Percentiles rank a stretch among this genome's conserved stretches.
phyloP scores from a whole-genome alignment of 2,113 vertebrate species.

The Thryonomys swinderianus region DNA sequence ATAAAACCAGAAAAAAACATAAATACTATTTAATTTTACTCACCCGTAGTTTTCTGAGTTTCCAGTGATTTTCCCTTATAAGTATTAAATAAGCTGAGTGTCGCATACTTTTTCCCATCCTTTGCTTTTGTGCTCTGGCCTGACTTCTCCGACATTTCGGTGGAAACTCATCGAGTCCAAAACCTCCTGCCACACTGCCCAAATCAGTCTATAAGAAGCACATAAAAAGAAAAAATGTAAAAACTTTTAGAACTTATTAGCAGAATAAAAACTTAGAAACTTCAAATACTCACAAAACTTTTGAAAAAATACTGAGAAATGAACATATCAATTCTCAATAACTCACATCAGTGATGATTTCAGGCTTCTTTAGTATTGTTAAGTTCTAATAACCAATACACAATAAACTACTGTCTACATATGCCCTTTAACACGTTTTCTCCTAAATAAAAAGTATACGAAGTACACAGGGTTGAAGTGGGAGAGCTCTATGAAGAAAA shows the following conservation, averaged over 20 bases:
- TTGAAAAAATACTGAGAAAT: not conserved
- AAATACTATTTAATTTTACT: slow-evolving; percentile 71
- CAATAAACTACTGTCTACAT: not conserved
- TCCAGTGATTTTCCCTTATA: slow-evolving; percentile 99
- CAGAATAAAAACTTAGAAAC: slow-evolving; percentile 10
- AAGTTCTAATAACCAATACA: slow-evolving; percentile 18
- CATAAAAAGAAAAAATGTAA: slow-evolving; percentile 18
- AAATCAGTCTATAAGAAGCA: slow-evolving; percentile 89
- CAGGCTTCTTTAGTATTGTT: not conserved
- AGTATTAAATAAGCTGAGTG: slow-evolving; percentile 99
- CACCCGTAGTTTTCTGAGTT: slow-evolving; percentile 99
- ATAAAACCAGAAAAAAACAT: not conserved
- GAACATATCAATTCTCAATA: slow-evolving; percentile 6
- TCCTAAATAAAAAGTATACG: not conserved
- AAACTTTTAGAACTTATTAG: slow-evolving; percentile 42
- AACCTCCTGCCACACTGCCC: slow-evolving; percentile 91
- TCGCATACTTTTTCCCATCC: slow-evolving; percentile 99
- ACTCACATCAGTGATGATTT: slow-evolving; percentile 5
- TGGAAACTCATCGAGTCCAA: slow-evolving; percentile 99
- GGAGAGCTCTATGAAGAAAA: not conserved
- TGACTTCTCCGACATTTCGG: slow-evolving; percentile 99
- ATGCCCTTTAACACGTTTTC: not conserved
- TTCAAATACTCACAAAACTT: slow-evolving; percentile 22
- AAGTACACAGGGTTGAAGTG: not conserved
- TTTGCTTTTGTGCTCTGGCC: slow-evolving; percentile 99